These are phyloP conservation scores for Hydraecia micacea DNA, from an alignment of 2,888 invertebrate species.

Conservation along the genomic window DNA sequence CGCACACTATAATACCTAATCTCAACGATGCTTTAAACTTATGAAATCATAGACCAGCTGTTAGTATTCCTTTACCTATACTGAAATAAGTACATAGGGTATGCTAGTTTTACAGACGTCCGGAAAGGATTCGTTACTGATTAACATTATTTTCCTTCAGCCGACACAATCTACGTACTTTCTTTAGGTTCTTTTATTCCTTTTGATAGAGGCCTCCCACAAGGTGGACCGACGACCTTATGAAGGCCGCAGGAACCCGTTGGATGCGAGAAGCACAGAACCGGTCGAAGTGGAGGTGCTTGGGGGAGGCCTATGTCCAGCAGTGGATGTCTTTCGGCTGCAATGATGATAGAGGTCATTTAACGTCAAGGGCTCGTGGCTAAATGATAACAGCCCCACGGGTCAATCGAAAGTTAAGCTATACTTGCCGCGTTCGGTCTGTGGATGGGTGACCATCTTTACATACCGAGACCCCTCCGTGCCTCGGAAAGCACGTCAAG, in stretches of 20 bases:
- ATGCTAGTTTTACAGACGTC: no score
- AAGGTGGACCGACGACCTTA: no score
- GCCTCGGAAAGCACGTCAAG: no score
- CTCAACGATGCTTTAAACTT: constrained; percentile 36
- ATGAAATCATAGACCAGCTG: constrained; percentile 40
- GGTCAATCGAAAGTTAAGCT: not conserved
- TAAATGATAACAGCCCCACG: not conserved
- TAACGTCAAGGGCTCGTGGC: not conserved
- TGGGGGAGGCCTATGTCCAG: no score
- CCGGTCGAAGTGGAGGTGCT: no score
- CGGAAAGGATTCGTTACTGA: not conserved
- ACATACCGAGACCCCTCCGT: not conserved
- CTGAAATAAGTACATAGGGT: not conserved
- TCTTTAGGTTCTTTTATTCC: not conserved
- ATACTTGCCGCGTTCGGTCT: not conserved
- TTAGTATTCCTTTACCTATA: not conserved
- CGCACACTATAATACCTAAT: constrained; percentile 37
- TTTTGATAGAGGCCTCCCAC: not conserved
- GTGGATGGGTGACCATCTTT: not conserved
- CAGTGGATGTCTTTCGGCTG: no score
- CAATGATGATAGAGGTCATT: not conserved
- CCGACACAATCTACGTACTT: not conserved
- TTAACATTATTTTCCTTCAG: not conserved
- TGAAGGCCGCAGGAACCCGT: no score
- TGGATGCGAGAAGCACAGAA: no score